These are phyloP conservation scores for Micromussa lordhowensis DNA, from an alignment of 92 coral and sea anemone genomes.

Conservation along the genomic window DNA sequence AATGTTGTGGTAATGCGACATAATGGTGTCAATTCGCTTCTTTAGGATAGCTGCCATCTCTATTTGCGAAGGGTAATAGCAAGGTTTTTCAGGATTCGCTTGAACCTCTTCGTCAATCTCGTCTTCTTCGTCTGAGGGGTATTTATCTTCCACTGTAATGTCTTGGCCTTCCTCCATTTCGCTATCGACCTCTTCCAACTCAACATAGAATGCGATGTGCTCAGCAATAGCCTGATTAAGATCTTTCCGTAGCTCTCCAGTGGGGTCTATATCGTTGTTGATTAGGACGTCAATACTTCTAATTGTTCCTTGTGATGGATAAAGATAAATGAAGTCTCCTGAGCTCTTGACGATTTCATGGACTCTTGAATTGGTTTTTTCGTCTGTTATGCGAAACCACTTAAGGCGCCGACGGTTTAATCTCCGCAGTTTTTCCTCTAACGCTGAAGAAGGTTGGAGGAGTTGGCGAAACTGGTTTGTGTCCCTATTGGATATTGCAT, in stretches of 20 bases:
- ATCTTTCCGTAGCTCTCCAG: constrained; percentile 21
- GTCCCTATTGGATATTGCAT: constrained; percentile 10
- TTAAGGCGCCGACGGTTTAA: constrained; percentile 22
- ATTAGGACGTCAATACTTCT: constrained; percentile 12
- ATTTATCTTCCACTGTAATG: background rate
- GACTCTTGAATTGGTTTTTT: background rate
- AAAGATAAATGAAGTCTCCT: background rate
- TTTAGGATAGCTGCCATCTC: constrained; percentile 62
- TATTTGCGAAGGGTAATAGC: constrained; percentile 61
- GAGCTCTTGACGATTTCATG: background rate
- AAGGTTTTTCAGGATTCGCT: constrained; percentile 46
- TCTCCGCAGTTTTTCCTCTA: background rate
- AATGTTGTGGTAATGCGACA: constrained; percentile 55
- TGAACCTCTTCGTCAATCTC: constrained; percentile 23
- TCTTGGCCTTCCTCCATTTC: constrained; percentile 3
- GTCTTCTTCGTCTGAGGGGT: constrained; percentile 41
- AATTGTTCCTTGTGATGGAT: constrained; percentile 12
- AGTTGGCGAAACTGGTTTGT: background rate
- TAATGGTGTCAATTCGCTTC: constrained; percentile 53
- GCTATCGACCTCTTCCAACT: background rate
- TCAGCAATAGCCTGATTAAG: background rate
- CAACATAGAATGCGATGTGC: too few relatives aligned
- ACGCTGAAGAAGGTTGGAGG: background rate
- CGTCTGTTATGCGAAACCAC: constrained; percentile 8
- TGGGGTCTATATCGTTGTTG: constrained; percentile 13